A percentile compares a stretch with the other conserved stretches of the same genome.
These are phyloP conservation scores for Tanypteryx hageni DNA, from an alignment of 2,888 invertebrate species.

Conservation along the genomic window DNA sequence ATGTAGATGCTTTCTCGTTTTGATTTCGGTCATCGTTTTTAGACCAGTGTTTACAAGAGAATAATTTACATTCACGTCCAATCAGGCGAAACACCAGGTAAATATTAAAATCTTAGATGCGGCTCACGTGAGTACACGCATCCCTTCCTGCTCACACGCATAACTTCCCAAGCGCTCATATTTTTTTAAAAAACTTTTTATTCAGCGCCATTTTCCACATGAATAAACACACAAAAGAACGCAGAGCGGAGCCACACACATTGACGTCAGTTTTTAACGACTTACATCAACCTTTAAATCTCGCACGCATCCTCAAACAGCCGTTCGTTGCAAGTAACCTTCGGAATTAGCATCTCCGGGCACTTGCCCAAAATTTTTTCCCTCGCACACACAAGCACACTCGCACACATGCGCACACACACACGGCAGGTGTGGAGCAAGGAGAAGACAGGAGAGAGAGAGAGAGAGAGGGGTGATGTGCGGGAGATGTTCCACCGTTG, in stretches of 20 bases:
- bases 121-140: no score
- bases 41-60: no score
- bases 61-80: no score
- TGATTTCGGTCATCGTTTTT: no score
- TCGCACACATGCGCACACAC: background rate
- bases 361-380: slow-evolving; percentile 46
- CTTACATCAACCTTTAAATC: slow-evolving; percentile 38
- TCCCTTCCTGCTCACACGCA: no score
- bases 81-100: no score
- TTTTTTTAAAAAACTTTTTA: no score
- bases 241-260: background rate
- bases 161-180: no score
- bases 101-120: no score
- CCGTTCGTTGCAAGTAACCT: slow-evolving; percentile 24
- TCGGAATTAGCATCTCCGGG: slow-evolving; percentile 30
- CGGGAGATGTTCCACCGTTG: background rate
- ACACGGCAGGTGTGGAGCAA: slow-evolving; percentile 13
- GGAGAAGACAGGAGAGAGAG: background rate
- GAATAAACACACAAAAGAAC: no score
- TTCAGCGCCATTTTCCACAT: no score
- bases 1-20: no score
- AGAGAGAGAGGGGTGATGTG: background rate
- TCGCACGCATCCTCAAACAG: slow-evolving; percentile 34
- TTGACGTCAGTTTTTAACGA: slow-evolving; percentile 14
- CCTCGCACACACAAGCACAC: background rate